Evolutionary conservation across 1,140 invertebrate species (phyloP).

Genomic region (Melipona quadrifasciata): DNA sequence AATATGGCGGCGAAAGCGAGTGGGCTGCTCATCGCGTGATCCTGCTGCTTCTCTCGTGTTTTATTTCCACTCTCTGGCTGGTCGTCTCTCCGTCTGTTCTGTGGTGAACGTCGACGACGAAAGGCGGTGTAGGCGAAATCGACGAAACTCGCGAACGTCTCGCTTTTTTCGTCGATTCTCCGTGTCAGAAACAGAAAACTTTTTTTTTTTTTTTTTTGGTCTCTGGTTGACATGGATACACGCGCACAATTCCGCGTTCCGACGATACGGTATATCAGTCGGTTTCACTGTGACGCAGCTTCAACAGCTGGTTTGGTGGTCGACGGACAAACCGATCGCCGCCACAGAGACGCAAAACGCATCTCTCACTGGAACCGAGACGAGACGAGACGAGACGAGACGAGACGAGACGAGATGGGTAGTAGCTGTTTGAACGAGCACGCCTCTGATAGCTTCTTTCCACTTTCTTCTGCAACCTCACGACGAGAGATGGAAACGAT

Average conservation of each 20-base stretch:
- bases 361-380: constrained; percentile 20
- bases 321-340: constrained; percentile 34
- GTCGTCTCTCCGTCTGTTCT: not conserved
- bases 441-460: not conserved
- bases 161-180: not conserved
- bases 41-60: constrained; percentile 43
- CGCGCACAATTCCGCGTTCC: not conserved
- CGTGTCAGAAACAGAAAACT: not conserved
- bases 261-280: constrained; percentile 30
- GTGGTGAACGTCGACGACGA: constrained; percentile 9
- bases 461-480: constrained; percentile 31
- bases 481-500: constrained; percentile 43
- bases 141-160: not conserved
- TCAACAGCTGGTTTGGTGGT: not conserved
- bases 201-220: too few species aligned
- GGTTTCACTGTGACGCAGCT: constrained; percentile 2
- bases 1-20: constrained; percentile 68
- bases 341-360: not conserved
- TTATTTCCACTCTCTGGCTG: not conserved
- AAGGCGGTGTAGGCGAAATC: not conserved
- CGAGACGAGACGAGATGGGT: not conserved
- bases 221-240: not conserved
- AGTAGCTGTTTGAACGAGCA: constrained; percentile 26
- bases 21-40: constrained; percentile 64
- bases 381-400: too few species aligned